Evolutionary conservation across 2,888 invertebrate genomes (phyloP), one percentile per base, ranked within the genome.

Genomic region (Drosophila trichaetosa): DNA sequence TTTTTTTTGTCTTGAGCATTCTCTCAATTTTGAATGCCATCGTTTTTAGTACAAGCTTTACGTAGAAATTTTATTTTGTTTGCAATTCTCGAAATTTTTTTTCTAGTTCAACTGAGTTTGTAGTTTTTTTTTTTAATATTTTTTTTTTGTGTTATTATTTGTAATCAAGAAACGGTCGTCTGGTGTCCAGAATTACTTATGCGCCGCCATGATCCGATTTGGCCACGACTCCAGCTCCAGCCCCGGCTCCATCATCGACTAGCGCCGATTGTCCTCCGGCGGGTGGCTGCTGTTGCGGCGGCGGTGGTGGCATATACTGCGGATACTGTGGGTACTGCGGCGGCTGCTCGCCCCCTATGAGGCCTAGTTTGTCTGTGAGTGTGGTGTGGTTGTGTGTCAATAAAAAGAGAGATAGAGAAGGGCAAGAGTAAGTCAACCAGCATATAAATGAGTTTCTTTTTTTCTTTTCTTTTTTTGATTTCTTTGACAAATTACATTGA

Each of bases 261-360:
- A 92, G 87, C 65, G 91, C 82, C 63, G 92, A 90, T 56, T 90
- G 90, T 64, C 94, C 94, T 89, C 94, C 94, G 61, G 94, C 94
- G 79, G 94, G 94, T 18, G 94, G 94, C 83, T 94, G 94, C 79
- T 91, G 93, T 74, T 94, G 94, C 82, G 94, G 94, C 76, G 91
- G 93, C 73, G 93, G 93, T 77, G 94, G 94, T 80, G 88, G 92
- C 92, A 64, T 94, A 93, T 87, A 93, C 92, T 71, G 94, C 94
- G 76, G 92, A 82, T 92, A 92, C 79, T 91, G 91, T 94, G 82
- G 91, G 84, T 93, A 92, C 82, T 92, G 92, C 66, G 90, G 92
- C 74, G 89, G 92, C 80, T 87, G 89, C 76, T 92, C 92, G 68
- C 92, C 92, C 72, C 92, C 92, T 85, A 92, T 92, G 85, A 92